Conservation (phyloP, 2,888 invertebrate genomes). For the Leptinotarsa haldemani region DNA sequence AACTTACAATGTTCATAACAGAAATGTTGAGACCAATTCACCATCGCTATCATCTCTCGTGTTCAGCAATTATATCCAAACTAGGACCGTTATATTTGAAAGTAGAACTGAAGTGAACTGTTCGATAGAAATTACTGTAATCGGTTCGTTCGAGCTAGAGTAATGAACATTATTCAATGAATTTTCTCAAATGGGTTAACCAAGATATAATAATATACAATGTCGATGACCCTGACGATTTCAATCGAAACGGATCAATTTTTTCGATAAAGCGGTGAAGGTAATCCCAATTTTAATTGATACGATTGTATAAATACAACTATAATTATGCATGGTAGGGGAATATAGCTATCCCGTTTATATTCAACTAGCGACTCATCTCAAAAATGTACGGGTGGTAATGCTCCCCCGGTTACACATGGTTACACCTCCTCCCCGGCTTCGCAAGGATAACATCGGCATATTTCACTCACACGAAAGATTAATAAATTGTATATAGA, state of each 20-base stretch:
- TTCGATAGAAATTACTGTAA: constrained; percentile 42
- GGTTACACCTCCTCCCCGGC: no score
- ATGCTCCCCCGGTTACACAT: no score
- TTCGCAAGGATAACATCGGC: no score
- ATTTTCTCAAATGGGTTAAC: constrained; percentile 39
- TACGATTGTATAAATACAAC: neutral
- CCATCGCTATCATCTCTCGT: constrained; percentile 16
- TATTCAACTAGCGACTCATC: no score
- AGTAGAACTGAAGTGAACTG: constrained; percentile 53
- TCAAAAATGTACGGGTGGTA: no score
- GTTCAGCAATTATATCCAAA: constrained; percentile 48
- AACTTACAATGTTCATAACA: neutral
- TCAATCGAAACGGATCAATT: neutral
- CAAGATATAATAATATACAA: constrained; percentile 24
- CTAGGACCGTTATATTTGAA: constrained; percentile 56
- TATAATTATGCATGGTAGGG: neutral
- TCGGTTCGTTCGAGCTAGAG: constrained; percentile 30
- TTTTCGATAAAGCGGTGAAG: neutral
- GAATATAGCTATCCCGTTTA: no score
- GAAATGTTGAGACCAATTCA: constrained; percentile 1
- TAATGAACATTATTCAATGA: constrained; percentile 41
- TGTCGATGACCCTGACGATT: constrained; percentile 14
- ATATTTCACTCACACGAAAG: no score
- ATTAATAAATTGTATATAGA: no score
- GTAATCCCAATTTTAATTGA: neutral